These are phyloP conservation scores for Laterallus jamaicensis DNA, from an alignment of 2,113 vertebrate species.

Conservation along the genomic window DNA sequence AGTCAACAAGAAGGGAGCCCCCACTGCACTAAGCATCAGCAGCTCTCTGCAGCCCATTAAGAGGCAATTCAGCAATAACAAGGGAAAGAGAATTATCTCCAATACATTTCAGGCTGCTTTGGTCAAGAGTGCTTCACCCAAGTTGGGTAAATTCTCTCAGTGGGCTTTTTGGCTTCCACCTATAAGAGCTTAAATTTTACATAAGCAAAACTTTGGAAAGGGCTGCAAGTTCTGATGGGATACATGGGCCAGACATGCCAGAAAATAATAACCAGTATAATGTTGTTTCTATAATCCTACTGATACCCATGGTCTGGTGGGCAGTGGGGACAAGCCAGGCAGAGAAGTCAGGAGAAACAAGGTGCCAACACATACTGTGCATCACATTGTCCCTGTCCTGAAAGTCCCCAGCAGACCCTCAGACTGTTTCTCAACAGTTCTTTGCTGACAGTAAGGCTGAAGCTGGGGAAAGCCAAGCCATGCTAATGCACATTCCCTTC, in stretches of 20 bases:
- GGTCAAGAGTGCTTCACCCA: neutral
- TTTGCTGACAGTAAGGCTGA: neutral
- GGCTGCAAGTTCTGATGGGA: neutral
- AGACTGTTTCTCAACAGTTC: neutral
- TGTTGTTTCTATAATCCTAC: neutral
- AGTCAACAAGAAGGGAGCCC: neutral
- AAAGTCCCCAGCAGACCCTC: neutral
- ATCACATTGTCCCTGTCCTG: neutral
- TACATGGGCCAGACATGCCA: neutral
- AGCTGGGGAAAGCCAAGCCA: neutral
- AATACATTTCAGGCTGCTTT: neutral
- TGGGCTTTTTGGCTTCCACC: neutral
- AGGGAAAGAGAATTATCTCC: neutral
- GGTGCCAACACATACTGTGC: neutral
- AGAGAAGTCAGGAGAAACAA: neutral
- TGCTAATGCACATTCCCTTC: neutral
- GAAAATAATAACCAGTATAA: neutral
- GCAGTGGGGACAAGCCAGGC: neutral
- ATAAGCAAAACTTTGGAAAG: neutral
- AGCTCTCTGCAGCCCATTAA: neutral
- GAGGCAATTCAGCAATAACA: neutral
- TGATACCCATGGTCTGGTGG: neutral
- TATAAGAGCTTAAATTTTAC: neutral
- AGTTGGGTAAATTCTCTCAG: neutral
- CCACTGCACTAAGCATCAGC: neutral